A percentile compares a stretch with the other conserved stretches of the same genome.
These are phyloP conservation scores for Idaea straminata DNA, from an alignment of 2,888 invertebrate species.

Conservation along the genomic window DNA sequence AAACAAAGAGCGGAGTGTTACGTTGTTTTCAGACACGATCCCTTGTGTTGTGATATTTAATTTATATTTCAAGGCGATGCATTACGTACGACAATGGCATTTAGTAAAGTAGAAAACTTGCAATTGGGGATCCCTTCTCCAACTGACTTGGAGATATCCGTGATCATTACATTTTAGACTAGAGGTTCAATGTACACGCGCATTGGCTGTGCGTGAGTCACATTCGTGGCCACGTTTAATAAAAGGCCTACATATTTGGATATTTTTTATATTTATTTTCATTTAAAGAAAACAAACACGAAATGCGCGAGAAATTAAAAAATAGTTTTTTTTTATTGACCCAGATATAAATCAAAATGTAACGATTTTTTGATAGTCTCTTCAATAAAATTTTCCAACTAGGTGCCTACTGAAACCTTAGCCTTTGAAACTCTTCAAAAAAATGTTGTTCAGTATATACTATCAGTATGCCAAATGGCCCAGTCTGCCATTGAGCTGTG, in stretches of 20 bases:
- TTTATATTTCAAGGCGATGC: slow-evolving; percentile 41
- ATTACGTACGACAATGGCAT: slow-evolving; percentile 8
- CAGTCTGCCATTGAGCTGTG: too few relatives aligned
- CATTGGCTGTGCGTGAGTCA: slow-evolving; percentile 17
- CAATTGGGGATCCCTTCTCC: slow-evolving; percentile 33
- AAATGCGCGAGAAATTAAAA: neutral
- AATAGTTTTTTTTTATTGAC: neutral
- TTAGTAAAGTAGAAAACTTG: slow-evolving; percentile 30
- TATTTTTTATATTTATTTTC: neutral
- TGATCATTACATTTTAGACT: slow-evolving; percentile 22
- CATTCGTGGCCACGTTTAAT: slow-evolving; percentile 12
- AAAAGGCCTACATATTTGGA: slow-evolving; percentile 14
- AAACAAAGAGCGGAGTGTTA: slow-evolving; percentile 33
- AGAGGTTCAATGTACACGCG: slow-evolving; percentile 17
- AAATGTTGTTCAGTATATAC: too few relatives aligned
- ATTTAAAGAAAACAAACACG: too few relatives aligned
- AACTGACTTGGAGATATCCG: slow-evolving; percentile 36
- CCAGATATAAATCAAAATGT: neutral
- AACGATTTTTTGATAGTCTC: neutral
- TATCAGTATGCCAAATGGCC: too few relatives aligned
- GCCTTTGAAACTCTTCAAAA: too few relatives aligned
- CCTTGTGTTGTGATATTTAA: slow-evolving; percentile 50
- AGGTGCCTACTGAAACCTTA: too few relatives aligned
- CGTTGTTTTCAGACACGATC: slow-evolving; percentile 45
- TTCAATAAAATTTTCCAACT: too few relatives aligned